These are phyloP conservation scores for Colletes latitarsis DNA, from an alignment of 1,140 invertebrate genomes.

Conservation along the genomic window DNA sequence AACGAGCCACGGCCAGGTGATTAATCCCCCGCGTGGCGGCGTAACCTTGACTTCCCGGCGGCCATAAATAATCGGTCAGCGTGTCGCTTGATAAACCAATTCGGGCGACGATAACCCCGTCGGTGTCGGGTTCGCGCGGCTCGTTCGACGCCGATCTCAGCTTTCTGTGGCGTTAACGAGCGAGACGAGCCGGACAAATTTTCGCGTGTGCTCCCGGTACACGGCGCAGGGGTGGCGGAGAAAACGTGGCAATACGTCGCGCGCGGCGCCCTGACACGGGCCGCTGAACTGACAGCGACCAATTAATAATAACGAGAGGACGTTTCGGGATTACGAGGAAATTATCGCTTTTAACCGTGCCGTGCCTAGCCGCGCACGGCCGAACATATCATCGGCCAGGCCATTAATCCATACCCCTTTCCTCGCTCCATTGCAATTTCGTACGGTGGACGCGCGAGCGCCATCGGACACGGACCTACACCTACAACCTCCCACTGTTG, in stretches of 20 bases:
- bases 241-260: constrained; percentile 24
- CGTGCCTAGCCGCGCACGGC: constrained; percentile 21
- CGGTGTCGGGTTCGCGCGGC: constrained; percentile 1
- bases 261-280: constrained; percentile 37
- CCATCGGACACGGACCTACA: constrained; percentile 27
- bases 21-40: constrained; percentile 10
- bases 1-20: background rate
- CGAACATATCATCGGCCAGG: constrained; percentile 57
- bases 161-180: constrained; percentile 39
- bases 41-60: constrained; percentile 40
- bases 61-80: constrained; percentile 49
- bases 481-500: constrained; percentile 8
- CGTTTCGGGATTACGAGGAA: constrained; percentile 71
- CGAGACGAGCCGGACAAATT: constrained; percentile 48
- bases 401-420: constrained; percentile 61
- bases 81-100: constrained; percentile 45
- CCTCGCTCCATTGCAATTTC: constrained; percentile 59
- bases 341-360: constrained; percentile 71
- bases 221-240: background rate
- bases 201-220: background rate
- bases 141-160: constrained; percentile 16
- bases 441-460: constrained; percentile 38
- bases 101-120: constrained; percentile 9
- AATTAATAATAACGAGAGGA: constrained; percentile 74
- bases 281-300: constrained; percentile 57